phyloP scores from a whole-genome alignment of 2,888 invertebrate species.

The Bimastos eiseni region DNA sequence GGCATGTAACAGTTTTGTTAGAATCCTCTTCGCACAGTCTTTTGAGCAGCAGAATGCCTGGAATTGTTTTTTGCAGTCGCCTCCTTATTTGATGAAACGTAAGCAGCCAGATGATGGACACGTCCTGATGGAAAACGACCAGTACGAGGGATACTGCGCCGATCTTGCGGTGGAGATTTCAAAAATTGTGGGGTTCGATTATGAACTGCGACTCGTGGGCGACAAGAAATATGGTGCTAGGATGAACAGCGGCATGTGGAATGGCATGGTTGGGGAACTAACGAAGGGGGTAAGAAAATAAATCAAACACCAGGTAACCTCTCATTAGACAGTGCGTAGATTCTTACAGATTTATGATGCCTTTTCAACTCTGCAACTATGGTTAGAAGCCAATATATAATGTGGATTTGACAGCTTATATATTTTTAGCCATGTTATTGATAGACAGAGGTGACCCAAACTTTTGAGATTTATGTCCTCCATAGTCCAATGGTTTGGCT shows the following conservation, averaged over 20 bases:
- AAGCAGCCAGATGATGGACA: conserved; percentile 49
- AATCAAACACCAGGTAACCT: neutral
- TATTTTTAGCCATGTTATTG: neutral
- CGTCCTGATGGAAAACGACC: conserved; percentile 69
- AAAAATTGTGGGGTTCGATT: conserved; percentile 59
- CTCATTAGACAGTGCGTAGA: neutral
- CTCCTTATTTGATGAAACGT: conserved; percentile 54
- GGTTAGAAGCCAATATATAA: neutral
- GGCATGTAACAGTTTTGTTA: neutral
- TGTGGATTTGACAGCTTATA: neutral
- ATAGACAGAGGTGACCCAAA: neutral
- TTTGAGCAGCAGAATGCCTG: too few relatives aligned
- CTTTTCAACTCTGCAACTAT: neutral
- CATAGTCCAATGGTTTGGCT: neutral
- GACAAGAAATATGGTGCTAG: conserved; percentile 45
- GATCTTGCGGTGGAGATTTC: conserved; percentile 61
- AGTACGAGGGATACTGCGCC: conserved; percentile 66
- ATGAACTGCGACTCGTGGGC: conserved; percentile 46
- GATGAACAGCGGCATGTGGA: conserved; percentile 53
- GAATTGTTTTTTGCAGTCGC: conserved; percentile 66
- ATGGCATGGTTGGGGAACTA: conserved; percentile 61
- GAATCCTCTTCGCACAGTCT: conserved; percentile 47
- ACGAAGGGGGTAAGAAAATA: conserved; percentile 49
- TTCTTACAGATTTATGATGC: neutral
- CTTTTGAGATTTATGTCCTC: neutral